Evolutionary conservation across 1,140 invertebrate genomes (phyloP).

Genomic region (Aricia agestis): DNA sequence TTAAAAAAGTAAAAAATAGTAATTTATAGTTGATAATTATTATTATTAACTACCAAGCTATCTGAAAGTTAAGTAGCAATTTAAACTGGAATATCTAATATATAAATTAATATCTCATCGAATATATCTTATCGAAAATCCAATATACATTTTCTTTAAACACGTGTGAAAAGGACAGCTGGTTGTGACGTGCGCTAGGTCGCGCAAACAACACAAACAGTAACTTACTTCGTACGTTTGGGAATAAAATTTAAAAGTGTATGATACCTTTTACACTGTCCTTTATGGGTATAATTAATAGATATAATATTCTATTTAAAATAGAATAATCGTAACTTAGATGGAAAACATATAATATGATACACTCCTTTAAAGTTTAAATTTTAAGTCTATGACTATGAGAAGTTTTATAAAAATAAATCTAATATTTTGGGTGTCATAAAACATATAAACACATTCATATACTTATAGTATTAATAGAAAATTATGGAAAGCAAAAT

Average conservation of each 20-base stretch:
- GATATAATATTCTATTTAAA: not conserved
- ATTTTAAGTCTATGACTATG: no score
- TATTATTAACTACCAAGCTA: no score
- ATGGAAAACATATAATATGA: no score
- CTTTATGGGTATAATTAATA: not conserved
- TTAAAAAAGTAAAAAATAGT: no score
- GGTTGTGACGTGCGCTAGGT: not conserved
- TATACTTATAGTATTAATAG: not conserved
- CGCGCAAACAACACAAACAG: not conserved
- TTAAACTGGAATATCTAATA: not conserved
- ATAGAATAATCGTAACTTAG: no score
- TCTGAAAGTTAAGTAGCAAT: no score
- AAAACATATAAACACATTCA: not conserved
- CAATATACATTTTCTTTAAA: conserved; percentile 4
- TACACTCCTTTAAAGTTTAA: no score
- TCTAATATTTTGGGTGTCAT: not conserved
- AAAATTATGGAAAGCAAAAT: not conserved
- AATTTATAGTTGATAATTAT: no score
- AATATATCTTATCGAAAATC: not conserved
- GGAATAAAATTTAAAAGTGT: not conserved
- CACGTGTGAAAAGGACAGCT: conserved; percentile 8
- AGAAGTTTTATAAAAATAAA: no score
- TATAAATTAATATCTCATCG: not conserved
- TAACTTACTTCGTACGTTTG: not conserved
- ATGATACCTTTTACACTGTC: not conserved